Conservation (phyloP, 2,888 invertebrate genomes). For the Endomychus coccineus region DNA sequence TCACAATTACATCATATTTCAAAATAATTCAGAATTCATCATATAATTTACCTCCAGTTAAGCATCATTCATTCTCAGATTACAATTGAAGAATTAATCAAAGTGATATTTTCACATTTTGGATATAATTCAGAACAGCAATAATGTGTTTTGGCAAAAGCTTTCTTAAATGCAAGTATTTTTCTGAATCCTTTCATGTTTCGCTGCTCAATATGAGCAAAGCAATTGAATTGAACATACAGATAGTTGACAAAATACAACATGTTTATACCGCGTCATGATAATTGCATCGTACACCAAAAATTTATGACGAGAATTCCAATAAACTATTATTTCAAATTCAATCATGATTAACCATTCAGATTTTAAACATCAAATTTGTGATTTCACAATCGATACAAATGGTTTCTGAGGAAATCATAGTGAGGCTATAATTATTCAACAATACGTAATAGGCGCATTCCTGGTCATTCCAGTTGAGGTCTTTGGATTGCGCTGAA, state of each 20-base stretch:
- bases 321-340: too few species aligned
- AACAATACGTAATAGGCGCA: too few species aligned
- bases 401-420: too few species aligned
- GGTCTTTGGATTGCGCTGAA: too few species aligned
- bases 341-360: too few species aligned
- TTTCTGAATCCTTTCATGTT: conserved; percentile 7
- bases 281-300: too few species aligned
- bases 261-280: background rate
- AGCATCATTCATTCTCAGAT: background rate
- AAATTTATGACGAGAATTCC: too few species aligned
- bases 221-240: conserved; percentile 12
- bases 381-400: too few species aligned
- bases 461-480: too few species aligned
- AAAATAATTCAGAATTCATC: conserved; percentile 14
- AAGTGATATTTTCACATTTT: conserved; percentile 7
- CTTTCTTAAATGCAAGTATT: conserved; percentile 15
- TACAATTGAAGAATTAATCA: background rate
- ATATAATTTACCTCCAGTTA: conserved; percentile 1
- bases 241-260: conserved; percentile 8
- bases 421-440: too few species aligned
- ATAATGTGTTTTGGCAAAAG: conserved; percentile 12
- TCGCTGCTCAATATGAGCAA: conserved; percentile 18
- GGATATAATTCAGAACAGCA: conserved; percentile 6
- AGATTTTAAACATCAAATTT: too few species aligned
- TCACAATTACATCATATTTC: conserved; percentile 11